phyloP scores from a whole-genome alignment of 2,113 vertebrate genomes.

The Psophia crepitans region DNA sequence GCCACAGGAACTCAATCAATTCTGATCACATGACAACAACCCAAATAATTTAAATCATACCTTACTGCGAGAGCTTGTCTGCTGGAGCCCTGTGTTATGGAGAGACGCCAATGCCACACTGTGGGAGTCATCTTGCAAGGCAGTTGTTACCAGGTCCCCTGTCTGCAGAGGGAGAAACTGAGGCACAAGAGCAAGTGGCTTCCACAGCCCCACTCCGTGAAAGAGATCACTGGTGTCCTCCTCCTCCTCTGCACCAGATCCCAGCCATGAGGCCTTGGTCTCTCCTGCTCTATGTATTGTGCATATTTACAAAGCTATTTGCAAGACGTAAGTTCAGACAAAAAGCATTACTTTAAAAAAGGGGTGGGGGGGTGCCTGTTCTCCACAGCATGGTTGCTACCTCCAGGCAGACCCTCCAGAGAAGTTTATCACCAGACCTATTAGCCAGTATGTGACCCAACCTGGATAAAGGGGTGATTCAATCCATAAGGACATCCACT shows the following conservation, averaged over 20 bases:
- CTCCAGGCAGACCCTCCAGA: not conserved
- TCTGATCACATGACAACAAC: constrained; percentile 55
- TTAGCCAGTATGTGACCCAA: not conserved
- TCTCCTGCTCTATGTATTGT: not conserved
- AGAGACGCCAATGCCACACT: not conserved
- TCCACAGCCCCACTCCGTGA: not conserved
- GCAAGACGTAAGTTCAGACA: not conserved
- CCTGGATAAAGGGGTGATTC: not conserved
- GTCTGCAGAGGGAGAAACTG: not conserved
- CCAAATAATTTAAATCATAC: constrained; percentile 42
- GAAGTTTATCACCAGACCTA: not conserved
- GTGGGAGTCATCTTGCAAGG: not conserved
- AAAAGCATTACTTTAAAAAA: not conserved
- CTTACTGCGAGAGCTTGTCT: not conserved
- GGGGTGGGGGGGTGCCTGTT: not conserved
- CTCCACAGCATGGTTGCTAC: not conserved
- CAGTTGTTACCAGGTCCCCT: not conserved
- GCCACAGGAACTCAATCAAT: constrained; percentile 63
- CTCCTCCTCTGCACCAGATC: not conserved
- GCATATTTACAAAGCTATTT: not conserved
- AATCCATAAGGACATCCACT: not conserved
- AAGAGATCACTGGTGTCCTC: not conserved
- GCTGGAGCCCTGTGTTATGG: not conserved
- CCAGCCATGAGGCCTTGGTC: not conserved
- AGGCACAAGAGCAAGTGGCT: not conserved